These are phyloP conservation scores for Lasioglossum marginatum DNA, from an alignment of 2,888 invertebrate genomes.

Conservation along the genomic window DNA sequence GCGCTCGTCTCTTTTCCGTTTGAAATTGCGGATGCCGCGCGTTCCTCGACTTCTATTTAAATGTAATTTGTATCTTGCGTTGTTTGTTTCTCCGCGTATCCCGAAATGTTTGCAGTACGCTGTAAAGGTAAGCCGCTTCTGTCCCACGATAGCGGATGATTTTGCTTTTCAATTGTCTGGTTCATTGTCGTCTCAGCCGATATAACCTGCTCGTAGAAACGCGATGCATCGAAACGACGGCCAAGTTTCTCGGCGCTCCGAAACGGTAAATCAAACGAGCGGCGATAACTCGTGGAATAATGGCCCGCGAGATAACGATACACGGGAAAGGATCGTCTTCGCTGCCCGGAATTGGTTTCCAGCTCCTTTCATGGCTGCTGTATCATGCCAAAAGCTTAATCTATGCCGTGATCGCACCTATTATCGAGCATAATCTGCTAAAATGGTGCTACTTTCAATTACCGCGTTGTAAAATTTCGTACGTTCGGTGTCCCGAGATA, in stretches of 20 bases:
- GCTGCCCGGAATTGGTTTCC: slow-evolving; percentile 56
- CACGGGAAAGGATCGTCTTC: slow-evolving; percentile 60
- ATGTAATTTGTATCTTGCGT: slow-evolving; percentile 82
- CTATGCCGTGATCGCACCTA: slow-evolving; percentile 7
- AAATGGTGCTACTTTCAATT: not conserved
- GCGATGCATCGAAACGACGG: slow-evolving; percentile 42
- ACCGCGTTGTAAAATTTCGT: not conserved
- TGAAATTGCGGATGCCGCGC: slow-evolving; percentile 84
- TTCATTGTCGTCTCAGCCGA: slow-evolving; percentile 36
- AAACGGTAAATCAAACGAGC: slow-evolving; percentile 73
- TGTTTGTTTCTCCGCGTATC: not conserved
- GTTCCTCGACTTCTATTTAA: slow-evolving; percentile 83
- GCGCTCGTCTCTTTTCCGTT: slow-evolving; percentile 54
- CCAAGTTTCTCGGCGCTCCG: slow-evolving; percentile 65
- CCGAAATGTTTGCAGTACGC: not conserved
- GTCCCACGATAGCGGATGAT: not conserved
- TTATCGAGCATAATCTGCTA: slow-evolving; percentile 3
- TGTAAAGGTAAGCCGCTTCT: not conserved
- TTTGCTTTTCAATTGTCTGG: not conserved
- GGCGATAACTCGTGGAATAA: slow-evolving; percentile 75
- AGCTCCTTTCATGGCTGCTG: slow-evolving; percentile 35
- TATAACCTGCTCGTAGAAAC: slow-evolving; percentile 45
- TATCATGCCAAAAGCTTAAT: slow-evolving; percentile 20
- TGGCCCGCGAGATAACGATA: slow-evolving; percentile 75
- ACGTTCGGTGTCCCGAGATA: not conserved